Percentiles rank a stretch among this genome's conserved stretches.
phyloP scores from a whole-genome alignment of 2,113 vertebrate species.

The Grammomys dolichurus region DNA sequence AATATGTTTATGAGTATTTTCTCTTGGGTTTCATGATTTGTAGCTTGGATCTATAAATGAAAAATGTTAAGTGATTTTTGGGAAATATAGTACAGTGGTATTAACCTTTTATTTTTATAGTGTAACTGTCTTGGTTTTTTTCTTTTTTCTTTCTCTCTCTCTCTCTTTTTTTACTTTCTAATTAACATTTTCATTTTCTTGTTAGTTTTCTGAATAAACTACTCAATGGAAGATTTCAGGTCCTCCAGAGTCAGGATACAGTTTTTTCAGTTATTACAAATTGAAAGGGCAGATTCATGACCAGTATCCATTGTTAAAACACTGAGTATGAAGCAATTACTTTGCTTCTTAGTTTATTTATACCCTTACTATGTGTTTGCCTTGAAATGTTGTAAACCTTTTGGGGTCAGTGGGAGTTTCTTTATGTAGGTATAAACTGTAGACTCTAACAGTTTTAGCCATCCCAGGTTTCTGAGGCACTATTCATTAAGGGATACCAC shows the following conservation, averaged over 20 bases:
- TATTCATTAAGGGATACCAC: not conserved
- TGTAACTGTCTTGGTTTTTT: not conserved
- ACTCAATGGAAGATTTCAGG: not conserved
- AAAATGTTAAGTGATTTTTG: slow-evolving; percentile 14
- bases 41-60: not conserved
- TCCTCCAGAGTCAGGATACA: not conserved
- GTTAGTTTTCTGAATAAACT: not conserved
- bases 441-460: not conserved
- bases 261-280: not conserved
- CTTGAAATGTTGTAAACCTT: slow-evolving; percentile 51
- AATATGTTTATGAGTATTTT: not conserved
- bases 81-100: not conserved
- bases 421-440: slow-evolving; percentile 25
- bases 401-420: slow-evolving; percentile 28
- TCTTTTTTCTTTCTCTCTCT: not conserved
- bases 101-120: not conserved
- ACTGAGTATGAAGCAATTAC: not conserved
- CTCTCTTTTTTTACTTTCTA: not conserved
- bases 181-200: not conserved
- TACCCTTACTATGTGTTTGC: not conserved
- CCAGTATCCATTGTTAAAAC: not conserved
- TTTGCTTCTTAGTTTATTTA: slow-evolving; percentile 47
- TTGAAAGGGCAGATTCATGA: slow-evolving; percentile 31
- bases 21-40: not conserved
- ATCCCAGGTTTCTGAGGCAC: not conserved